phyloP scores from a whole-genome alignment of 2,113 vertebrate species.

The Macroglossus sobrinus region DNA sequence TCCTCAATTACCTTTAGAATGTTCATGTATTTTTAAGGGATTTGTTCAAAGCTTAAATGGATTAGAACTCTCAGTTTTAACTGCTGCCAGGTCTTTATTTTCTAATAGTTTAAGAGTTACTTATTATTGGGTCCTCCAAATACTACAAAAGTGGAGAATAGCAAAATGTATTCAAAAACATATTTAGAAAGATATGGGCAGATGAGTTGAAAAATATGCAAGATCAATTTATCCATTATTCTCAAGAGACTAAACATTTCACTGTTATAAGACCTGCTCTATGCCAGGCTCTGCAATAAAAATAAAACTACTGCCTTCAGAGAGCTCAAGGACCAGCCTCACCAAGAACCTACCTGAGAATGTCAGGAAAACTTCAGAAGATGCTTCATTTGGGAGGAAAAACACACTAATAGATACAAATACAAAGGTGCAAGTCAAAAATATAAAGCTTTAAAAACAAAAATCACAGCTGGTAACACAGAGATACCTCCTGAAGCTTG shows the following conservation, averaged over 20 bases:
- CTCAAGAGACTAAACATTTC: not conserved
- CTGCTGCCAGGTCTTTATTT: not conserved
- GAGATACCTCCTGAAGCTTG: not conserved
- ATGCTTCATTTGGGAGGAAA: not conserved
- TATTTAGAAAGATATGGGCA: not conserved
- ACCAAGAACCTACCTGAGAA: not conserved
- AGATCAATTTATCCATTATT: not conserved
- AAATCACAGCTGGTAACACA: not conserved
- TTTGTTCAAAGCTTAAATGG: not conserved
- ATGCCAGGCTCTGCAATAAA: not conserved
- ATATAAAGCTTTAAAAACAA: not conserved
- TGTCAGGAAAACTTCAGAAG: not conserved
- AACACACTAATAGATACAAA: not conserved
- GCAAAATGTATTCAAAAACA: not conserved
- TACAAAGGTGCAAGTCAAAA: not conserved
- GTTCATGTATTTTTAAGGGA: not conserved
- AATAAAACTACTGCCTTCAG: not conserved
- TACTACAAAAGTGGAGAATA: not conserved
- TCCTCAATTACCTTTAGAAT: not conserved
- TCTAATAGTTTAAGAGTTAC: not conserved
- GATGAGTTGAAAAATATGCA: slow-evolving; percentile 10
- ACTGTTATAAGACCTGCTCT: not conserved
- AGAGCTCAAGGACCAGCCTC: not conserved
- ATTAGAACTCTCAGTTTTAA: not conserved
- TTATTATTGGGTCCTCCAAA: not conserved